phyloP scores from a whole-genome alignment of 1,140 invertebrate genomes.

The Zaprionus capensis region DNA sequence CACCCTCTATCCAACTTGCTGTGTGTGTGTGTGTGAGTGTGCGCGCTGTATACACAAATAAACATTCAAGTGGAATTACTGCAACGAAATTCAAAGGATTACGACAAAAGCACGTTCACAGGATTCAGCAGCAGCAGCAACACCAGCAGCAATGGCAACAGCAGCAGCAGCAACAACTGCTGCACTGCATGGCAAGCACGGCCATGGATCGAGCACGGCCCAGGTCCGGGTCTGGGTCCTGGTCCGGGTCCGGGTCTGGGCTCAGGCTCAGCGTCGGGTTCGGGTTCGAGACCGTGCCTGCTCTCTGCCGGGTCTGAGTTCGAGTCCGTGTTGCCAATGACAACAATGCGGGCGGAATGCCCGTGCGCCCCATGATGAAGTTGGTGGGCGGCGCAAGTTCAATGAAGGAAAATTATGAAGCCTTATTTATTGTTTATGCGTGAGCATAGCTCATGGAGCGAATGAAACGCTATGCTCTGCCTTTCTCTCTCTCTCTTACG shows the following conservation, averaged over 20 bases:
- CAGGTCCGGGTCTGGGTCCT: conserved; percentile 11
- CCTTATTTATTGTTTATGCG: conserved; percentile 83
- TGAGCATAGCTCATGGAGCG: conserved; percentile 72
- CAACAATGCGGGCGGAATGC: conserved; percentile 73
- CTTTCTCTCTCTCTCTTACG: neutral
- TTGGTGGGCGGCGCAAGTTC: conserved; percentile 54
- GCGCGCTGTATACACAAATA: conserved; percentile 78
- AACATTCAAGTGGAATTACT: conserved; percentile 84
- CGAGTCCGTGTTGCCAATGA: conserved; percentile 70
- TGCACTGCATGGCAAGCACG: conserved; percentile 69
- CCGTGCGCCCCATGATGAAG: conserved; percentile 54
- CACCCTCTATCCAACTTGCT: conserved; percentile 5
- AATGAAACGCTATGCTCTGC: conserved; percentile 19
- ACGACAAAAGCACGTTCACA: conserved; percentile 83
- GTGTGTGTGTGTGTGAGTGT: conserved; percentile 42
- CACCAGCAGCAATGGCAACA: conserved; percentile 10
- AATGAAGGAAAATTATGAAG: conserved; percentile 83
- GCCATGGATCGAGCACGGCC: conserved; percentile 63
- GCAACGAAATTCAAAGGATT: conserved; percentile 84
- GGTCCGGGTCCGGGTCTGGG: conserved; percentile 8
- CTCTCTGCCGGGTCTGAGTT: conserved; percentile 30
- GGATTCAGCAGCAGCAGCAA: conserved; percentile 63
- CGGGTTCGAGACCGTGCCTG: conserved; percentile 31
- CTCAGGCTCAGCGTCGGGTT: neutral
- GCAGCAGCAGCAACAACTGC: conserved; percentile 46